Percentiles rank a stretch among this genome's conserved stretches.
Conservation (phyloP, 2,113 vertebrate species). For the Leptobrachium ailaonicum region DNA sequence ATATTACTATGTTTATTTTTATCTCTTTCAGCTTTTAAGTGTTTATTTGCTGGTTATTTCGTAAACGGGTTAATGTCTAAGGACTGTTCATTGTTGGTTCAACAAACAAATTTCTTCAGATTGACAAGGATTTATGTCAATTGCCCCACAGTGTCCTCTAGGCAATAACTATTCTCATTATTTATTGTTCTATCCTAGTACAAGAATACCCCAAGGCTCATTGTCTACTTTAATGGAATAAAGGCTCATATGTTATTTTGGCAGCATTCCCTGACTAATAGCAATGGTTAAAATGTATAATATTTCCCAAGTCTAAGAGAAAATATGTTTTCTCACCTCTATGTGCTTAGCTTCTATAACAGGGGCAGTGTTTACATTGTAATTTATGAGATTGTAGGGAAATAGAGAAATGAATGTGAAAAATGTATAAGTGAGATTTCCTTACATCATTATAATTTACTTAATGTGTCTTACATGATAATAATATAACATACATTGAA, state of each 20-base stretch:
- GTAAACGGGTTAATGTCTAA: conserved; percentile 14
- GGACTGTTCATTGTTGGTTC: conserved; percentile 22
- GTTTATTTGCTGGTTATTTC: neutral
- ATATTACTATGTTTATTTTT: neutral
- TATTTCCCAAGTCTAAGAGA: conserved; percentile 22
- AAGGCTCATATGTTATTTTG: conserved; percentile 19
- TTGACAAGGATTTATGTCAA: conserved; percentile 37
- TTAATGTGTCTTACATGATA: too few species aligned
- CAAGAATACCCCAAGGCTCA: conserved; percentile 40
- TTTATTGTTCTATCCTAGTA: conserved; percentile 29
- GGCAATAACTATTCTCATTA: conserved; percentile 33
- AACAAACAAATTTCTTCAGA: conserved; percentile 4
- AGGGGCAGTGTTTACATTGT: too few species aligned
- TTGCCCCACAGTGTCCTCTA: conserved; percentile 23
- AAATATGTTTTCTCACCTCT: neutral
- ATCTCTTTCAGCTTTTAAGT: neutral
- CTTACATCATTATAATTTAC: too few species aligned
- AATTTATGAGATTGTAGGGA: too few species aligned
- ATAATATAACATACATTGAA: too few species aligned
- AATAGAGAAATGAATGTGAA: neutral
- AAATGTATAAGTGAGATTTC: too few species aligned
- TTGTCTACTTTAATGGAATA: conserved; percentile 43
- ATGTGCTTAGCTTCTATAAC: neutral
- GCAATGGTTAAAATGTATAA: conserved; percentile 29
- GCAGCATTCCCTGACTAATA: conserved; percentile 23